Evolutionary conservation across 64 coral and sea anemone species (phyloP).

Genomic region (Stylophora pistillata): DNA sequence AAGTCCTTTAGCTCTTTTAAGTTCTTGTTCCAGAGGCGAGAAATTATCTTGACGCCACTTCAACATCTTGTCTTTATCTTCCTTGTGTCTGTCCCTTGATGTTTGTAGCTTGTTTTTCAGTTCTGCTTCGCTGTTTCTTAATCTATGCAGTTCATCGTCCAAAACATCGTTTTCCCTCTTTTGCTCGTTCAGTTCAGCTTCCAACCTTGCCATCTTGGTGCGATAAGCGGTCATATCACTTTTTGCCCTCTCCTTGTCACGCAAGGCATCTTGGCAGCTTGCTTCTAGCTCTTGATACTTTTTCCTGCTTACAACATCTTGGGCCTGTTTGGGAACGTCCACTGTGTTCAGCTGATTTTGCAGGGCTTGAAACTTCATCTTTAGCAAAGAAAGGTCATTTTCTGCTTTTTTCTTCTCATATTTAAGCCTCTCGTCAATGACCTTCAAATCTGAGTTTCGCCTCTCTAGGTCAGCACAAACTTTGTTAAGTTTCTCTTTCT

Average conservation of each 20-base stretch:
- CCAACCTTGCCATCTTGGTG: slow-evolving; percentile 72
- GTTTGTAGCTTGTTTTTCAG: slow-evolving; percentile 71
- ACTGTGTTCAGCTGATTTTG: slow-evolving; percentile 54
- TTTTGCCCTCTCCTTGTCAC: slow-evolving; percentile 75
- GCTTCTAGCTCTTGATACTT: slow-evolving; percentile 80
- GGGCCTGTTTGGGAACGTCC: slow-evolving; percentile 22
- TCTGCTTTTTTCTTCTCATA: slow-evolving; percentile 70
- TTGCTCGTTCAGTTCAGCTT: slow-evolving; percentile 71
- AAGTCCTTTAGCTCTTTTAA: slow-evolving; percentile 53
- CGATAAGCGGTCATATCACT: slow-evolving; percentile 68
- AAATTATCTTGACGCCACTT: slow-evolving; percentile 75
- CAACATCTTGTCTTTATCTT: slow-evolving; percentile 77
- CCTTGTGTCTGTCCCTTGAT: slow-evolving; percentile 66
- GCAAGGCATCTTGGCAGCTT: slow-evolving; percentile 62
- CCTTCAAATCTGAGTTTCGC: slow-evolving; percentile 63
- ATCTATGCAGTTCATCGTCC: slow-evolving; percentile 59
- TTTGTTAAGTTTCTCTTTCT: slow-evolving; percentile 67
- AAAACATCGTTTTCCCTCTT: slow-evolving; percentile 65
- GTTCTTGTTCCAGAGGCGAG: slow-evolving; percentile 70
- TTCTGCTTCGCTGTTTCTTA: slow-evolving; percentile 63
- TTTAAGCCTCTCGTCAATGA: slow-evolving; percentile 71
- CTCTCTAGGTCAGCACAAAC: slow-evolving; percentile 46
- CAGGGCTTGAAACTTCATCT: slow-evolving; percentile 76
- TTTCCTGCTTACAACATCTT: slow-evolving; percentile 71
- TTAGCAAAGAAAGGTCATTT: slow-evolving; percentile 71